Conservation (phyloP, 1,140 invertebrate species). For the Drosophila chauvacae region DNA sequence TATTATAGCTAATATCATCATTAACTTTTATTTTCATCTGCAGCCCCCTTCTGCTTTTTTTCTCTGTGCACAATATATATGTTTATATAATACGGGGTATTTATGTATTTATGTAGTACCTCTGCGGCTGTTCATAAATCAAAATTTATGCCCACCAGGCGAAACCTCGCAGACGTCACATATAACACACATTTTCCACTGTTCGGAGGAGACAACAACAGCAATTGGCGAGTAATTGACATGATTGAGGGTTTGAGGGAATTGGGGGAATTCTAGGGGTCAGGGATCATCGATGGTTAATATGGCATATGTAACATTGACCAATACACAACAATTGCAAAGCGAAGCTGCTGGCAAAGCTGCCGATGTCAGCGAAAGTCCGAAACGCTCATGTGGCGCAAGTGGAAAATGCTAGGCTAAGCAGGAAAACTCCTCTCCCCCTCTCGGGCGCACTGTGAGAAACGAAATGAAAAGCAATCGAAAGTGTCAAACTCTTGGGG, state of each 20-base stretch:
- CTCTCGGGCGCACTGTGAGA: conserved; percentile 22
- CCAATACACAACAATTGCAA: conserved; percentile 38
- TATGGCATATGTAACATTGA: conserved; percentile 50
- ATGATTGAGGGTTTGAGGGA: conserved; percentile 32
- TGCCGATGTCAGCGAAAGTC: conserved; percentile 68
- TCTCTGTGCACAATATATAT: not conserved
- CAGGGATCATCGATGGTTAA: conserved; percentile 43
- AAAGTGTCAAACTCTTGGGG: conserved; percentile 37
- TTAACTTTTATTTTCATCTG: not conserved
- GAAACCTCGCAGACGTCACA: conserved; percentile 55
- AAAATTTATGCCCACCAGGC: conserved; percentile 71
- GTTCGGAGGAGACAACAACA: conserved; percentile 48
- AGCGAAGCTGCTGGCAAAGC: conserved; percentile 1
- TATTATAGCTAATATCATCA: too few relatives aligned
- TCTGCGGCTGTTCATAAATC: conserved; percentile 65
- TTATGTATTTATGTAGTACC: conserved; percentile 21
- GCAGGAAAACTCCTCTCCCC: conserved; percentile 44
- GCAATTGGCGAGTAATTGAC: conserved; percentile 65
- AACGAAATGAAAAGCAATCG: conserved; percentile 41
- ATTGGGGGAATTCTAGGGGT: not conserved
- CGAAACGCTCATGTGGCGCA: conserved; percentile 34
- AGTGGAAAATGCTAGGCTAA: conserved; percentile 60
- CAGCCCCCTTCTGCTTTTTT: not conserved
- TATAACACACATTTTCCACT: conserved; percentile 65
- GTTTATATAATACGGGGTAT: conserved; percentile 5